phyloP scores from a whole-genome alignment of 2,888 invertebrate species.

The Mythimna albipuncta region DNA sequence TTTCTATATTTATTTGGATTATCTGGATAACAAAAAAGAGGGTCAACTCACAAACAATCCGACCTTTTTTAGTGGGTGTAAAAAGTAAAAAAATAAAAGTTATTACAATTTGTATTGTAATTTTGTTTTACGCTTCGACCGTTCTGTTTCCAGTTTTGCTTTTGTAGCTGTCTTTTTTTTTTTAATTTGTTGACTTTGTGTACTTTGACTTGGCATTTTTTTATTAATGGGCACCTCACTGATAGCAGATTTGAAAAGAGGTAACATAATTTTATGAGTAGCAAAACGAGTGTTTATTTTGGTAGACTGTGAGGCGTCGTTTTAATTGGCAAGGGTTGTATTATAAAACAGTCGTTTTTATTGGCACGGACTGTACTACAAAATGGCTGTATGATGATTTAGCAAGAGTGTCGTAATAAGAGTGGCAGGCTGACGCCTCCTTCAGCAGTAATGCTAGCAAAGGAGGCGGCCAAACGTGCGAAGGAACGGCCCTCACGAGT shows the following conservation, averaged over 20 bases:
- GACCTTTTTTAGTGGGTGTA: constrained; percentile 29
- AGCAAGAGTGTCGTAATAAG: no score
- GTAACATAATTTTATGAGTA: no score
- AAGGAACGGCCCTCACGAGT: no score
- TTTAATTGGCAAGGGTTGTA: no score
- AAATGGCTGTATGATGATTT: no score
- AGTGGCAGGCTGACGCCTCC: no score
- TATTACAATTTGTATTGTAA: constrained; percentile 47
- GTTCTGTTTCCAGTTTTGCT: constrained; percentile 25
- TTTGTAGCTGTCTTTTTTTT: constrained; percentile 16
- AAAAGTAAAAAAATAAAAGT: constrained; percentile 47
- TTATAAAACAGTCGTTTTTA: no score
- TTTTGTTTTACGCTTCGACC: constrained; percentile 42
- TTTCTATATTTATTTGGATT: constrained; percentile 59
- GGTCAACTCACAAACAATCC: constrained; percentile 61
- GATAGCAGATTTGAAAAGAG: not conserved
- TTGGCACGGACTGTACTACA: no score
- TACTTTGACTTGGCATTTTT: not conserved
- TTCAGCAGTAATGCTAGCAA: no score
- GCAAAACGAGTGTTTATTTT: not conserved
- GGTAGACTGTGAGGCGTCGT: no score
- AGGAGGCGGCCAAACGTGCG: no score
- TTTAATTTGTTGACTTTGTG: constrained; percentile 1
- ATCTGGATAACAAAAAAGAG: constrained; percentile 57
- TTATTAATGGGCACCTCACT: not conserved